These are phyloP conservation scores for Cyrtodaria siliqua DNA, from an alignment of 2,888 invertebrate species.

Conservation along the genomic window DNA sequence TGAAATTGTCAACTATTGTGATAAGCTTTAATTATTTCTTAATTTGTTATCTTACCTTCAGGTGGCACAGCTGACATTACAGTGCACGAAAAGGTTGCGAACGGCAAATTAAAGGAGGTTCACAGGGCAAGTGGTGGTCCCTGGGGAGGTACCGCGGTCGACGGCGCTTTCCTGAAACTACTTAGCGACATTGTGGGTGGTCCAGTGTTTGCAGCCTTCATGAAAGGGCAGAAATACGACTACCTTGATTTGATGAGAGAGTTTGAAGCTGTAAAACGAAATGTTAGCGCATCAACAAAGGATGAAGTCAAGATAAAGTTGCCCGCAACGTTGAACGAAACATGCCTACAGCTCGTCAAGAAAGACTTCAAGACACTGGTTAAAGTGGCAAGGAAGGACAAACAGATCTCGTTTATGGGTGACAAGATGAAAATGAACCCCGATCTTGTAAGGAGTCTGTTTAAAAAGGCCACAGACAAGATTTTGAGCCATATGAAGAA, in stretches of 20 bases:
- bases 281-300: constrained; percentile 25
- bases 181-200: constrained; percentile 51
- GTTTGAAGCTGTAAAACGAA: constrained; percentile 57
- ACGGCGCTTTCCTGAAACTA: constrained; percentile 45
- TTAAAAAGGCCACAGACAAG: constrained; percentile 47
- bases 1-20: no score
- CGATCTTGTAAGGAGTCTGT: constrained; percentile 34
- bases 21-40: no score
- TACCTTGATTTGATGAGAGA: constrained; percentile 56
- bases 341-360: constrained; percentile 24
- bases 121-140: constrained; percentile 63
- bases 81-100: constrained; percentile 55
- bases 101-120: constrained; percentile 52
- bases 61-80: constrained; percentile 65
- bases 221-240: constrained; percentile 41
- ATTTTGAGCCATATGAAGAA: constrained; percentile 53
- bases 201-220: constrained; percentile 33
- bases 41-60: no score
- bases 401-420: constrained; percentile 39
- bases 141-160: constrained; percentile 61
- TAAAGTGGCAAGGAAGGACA: constrained; percentile 33
- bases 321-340: constrained; percentile 47
- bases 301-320: constrained; percentile 46
- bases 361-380: constrained; percentile 49
- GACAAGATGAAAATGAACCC: constrained; percentile 51